A percentile compares a stretch with the other conserved stretches of the same genome.
Evolutionary conservation across 2,113 vertebrate genomes (phyloP).

Genomic region (Boulengeromyrus knoepffleri): DNA sequence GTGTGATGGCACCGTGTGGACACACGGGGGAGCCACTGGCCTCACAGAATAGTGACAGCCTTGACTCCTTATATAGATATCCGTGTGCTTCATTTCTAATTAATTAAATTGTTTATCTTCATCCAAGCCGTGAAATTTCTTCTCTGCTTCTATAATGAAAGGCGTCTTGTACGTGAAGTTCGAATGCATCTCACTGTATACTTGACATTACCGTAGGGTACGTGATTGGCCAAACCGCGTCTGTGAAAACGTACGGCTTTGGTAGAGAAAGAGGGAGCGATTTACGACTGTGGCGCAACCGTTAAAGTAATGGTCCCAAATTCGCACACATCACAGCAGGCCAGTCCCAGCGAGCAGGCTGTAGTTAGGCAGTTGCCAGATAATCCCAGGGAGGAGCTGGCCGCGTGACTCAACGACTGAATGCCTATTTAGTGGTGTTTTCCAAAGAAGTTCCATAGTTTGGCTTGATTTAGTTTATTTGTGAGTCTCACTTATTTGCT

Average conservation of each 20-base stretch:
- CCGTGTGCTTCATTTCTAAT: neutral
- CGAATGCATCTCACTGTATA: neutral
- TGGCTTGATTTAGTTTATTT: neutral
- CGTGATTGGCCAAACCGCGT: neutral
- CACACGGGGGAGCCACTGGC: constrained; percentile 38
- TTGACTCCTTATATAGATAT: constrained; percentile 17
- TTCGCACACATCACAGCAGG: neutral
- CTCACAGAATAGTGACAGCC: constrained; percentile 16
- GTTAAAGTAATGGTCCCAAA: neutral
- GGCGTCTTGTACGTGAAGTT: neutral
- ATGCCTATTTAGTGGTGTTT: neutral
- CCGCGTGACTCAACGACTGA: neutral
- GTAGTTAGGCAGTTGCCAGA: neutral
- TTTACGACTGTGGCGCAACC: neutral
- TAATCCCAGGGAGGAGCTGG: constrained; percentile 5
- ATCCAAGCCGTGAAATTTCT: neutral
- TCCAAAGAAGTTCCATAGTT: neutral
- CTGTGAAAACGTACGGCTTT: neutral
- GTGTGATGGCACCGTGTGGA: neutral
- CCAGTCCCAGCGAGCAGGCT: neutral
- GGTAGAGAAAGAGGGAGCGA: neutral
- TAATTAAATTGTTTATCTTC: neutral
- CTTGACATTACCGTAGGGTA: neutral
- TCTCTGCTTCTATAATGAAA: neutral
- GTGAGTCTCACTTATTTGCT: neutral